Base-by-base conservation (phyloP, 1,140 invertebrate genomes). In the Panulirus ornatus region DNA sequence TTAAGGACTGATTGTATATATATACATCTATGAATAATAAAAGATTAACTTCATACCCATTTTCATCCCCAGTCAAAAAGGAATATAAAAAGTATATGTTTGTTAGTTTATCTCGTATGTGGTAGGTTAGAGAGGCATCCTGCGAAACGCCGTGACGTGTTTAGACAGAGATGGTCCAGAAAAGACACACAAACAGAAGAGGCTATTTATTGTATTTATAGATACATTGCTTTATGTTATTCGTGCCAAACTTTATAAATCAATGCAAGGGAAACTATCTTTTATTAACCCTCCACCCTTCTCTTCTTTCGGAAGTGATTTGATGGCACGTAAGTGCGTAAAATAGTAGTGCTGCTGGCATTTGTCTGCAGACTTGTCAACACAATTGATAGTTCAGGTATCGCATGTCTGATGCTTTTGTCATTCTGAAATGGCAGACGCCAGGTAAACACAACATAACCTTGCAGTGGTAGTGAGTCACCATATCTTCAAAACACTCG, bases 161-260 rank as follows among this genome's bases (percentile, higher is more conserved):
- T 38, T 36, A 8, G 27, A 73, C 36, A 47, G 44, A 30, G 27
- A 51, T 11, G 51, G 34, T 44, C 22, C 36, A 34, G 11, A 44
- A 79, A 79, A 79, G 76, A 79, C 76, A 79, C 36, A 36, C 44
- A 54, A 79, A 51, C 44, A 51, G 44, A 79, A 79, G 76, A 79
- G 76, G 76, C 76, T 79, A 79, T 79, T 79, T 79, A 79, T 79
- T 79, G 76, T 79, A 79, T 79, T 79, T 79, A 79, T 79, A 79
- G 27, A 51, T 51, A 79, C 42, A 51, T 73, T 30, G 76, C 76
- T 79, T 79, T 27, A 51, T 51, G n/a, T 22, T 51, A 9, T n/a
- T 9, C 30, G 76, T 79, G 42, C 30, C 44, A 47, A 51, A 79
- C 76, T n/a, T 79, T 27, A 79, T 79, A 79, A 79, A 76, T 34